Base-by-base conservation (phyloP, 2,888 invertebrate species). In the Strigamia crassipes region DNA sequence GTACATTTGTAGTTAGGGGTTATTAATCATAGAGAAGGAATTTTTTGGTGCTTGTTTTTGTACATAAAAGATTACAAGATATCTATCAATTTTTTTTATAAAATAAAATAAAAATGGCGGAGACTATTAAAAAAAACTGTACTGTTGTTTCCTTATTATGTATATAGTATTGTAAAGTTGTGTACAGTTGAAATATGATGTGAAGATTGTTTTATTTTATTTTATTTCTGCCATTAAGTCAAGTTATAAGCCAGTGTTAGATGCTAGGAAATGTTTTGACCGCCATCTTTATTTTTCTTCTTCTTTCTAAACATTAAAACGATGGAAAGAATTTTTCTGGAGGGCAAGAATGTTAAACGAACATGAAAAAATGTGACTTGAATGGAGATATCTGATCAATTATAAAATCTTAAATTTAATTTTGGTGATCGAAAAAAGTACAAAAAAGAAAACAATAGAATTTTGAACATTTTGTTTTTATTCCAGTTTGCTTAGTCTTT, bases 31-130 rank as follows among this genome's bases (percentile, higher is more conserved):
- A 46, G 46, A 46, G 46, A 46, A 27, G 46, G 46, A 46, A 61
- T 61, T 61, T 61, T 61, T 61, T 21, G 61, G 61, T 61, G 61
- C 61, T 61, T 61, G 61, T 61, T 61, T 51, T 61, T 61, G 61
- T 61, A 61, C 61, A 61, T 21, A 61, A 18, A 18, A 61, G 23
- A 61, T 23, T 1, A 61, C 18, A 56, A 56, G n/a, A 56, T 15
- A 8, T n/a, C n/a, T 15, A n/a, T 9, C 21, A 56, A 1, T 46
- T 46, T 46, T 46, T 46, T 46, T 46, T 13, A 46, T 46, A 46
- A 61, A 15, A 12, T 21, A 21, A 61, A 61, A 61, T 18, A 61
- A 61, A 18, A 61, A n/a, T 61, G 23, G 18, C 15, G 51, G 51
- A 15, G 51, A 18, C 18, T 15, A 51, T 51, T 51, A 4, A 51